Conservation (phyloP, 2,113 vertebrate species). For the Heptranchias perlo region DNA sequence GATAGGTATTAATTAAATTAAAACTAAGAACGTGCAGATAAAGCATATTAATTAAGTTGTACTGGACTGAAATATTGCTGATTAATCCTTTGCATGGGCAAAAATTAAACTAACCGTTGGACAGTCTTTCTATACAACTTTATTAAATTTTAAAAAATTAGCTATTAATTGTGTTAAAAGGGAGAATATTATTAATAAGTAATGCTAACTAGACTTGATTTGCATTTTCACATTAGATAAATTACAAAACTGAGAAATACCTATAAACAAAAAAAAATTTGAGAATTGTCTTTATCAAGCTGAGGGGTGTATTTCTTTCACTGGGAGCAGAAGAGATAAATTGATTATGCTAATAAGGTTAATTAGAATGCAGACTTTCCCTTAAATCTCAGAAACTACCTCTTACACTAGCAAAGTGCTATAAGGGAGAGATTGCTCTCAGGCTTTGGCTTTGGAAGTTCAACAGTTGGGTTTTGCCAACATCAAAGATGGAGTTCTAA, state of each 20-base stretch:
- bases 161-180: not conserved
- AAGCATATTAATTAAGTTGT: conserved; percentile 7
- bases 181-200: conserved; percentile 13
- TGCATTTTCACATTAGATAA: not conserved
- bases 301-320: not conserved
- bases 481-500: not conserved
- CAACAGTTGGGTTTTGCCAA: not conserved
- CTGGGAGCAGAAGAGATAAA: not conserved
- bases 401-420: not conserved
- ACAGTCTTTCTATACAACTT: not conserved
- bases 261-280: not conserved
- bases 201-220: not conserved
- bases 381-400: not conserved
- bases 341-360: not conserved
- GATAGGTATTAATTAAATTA: not conserved
- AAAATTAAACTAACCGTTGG: not conserved
- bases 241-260: not conserved
- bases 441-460: not conserved
- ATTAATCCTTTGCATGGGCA: not conserved
- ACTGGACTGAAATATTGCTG: not conserved
- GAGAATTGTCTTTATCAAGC: not conserved
- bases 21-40: not conserved
- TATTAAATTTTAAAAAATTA: conserved; percentile 24
- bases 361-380: not conserved
- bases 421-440: not conserved